These are phyloP conservation scores for Agrochola litura DNA, from an alignment of 2,888 invertebrate species.

Conservation along the genomic window DNA sequence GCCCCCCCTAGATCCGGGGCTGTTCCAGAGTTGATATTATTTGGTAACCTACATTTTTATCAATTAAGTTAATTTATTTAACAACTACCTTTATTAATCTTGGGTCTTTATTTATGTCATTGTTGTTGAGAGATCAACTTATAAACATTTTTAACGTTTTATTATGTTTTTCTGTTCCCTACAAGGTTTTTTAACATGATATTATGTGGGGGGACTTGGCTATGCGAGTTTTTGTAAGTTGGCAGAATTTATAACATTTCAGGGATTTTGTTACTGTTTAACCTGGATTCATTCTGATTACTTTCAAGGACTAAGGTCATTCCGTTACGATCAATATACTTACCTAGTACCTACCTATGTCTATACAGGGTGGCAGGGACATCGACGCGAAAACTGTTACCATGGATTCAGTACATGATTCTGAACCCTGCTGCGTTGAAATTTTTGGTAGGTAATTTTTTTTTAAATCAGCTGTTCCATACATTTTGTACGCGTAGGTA, in stretches of 20 bases:
- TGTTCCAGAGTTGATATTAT: too few relatives aligned
- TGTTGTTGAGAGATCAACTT: not conserved
- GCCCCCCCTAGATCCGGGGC: too few relatives aligned
- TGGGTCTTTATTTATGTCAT: not conserved
- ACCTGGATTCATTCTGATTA: not conserved
- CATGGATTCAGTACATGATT: too few relatives aligned
- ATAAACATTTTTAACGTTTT: not conserved
- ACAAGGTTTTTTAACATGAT: slow-evolving; percentile 16
- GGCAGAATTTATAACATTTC: slow-evolving; percentile 5
- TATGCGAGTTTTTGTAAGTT: slow-evolving; percentile 12
- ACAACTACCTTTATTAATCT: too few relatives aligned
- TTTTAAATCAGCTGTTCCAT: too few relatives aligned
- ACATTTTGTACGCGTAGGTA: too few relatives aligned
- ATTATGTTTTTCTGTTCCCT: not conserved
- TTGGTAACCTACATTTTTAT: too few relatives aligned
- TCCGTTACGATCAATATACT: too few relatives aligned
- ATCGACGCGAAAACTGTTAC: too few relatives aligned
- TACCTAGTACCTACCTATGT: not conserved
- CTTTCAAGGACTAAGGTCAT: not conserved
- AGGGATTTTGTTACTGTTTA: slow-evolving; percentile 1
- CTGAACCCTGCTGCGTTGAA: too few relatives aligned
- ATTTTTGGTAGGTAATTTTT: too few relatives aligned
- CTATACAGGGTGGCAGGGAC: too few relatives aligned
- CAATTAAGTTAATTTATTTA: not conserved
- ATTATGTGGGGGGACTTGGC: slow-evolving; percentile 1